Percentiles rank a stretch among this genome's conserved stretches.
phyloP scores from a whole-genome alignment of 1,140 invertebrate species.

The Drosophila kikkawai region DNA sequence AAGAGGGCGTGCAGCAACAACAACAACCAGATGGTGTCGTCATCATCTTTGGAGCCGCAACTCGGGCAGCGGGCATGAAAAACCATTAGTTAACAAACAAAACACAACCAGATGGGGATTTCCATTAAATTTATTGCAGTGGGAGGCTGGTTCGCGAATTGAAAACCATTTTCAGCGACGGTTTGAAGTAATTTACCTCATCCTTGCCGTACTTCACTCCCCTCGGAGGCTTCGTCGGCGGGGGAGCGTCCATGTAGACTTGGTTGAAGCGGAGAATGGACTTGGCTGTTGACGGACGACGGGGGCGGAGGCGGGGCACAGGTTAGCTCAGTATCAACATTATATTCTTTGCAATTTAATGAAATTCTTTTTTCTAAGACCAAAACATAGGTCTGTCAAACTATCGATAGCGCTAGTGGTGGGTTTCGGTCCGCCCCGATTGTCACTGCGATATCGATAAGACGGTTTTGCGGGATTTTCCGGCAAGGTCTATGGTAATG shows the following conservation, averaged over 20 bases:
- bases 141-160: background rate
- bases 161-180: constrained; percentile 22
- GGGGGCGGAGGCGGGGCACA: constrained; percentile 14
- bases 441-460: background rate
- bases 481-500: background rate
- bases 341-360: constrained; percentile 13
- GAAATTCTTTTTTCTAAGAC: constrained; percentile 18
- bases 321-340: constrained; percentile 46
- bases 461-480: background rate
- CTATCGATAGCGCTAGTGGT: constrained; percentile 22
- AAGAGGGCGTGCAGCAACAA: constrained; percentile 65
- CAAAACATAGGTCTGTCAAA: constrained; percentile 18
- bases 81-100: constrained; percentile 1
- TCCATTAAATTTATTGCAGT: constrained; percentile 18
- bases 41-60: constrained; percentile 41
- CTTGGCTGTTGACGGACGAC: constrained; percentile 15
- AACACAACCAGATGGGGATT: background rate
- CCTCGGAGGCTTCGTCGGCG: constrained; percentile 92
- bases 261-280: constrained; percentile 30
- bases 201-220: constrained; percentile 93
- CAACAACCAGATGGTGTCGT: constrained; percentile 55
- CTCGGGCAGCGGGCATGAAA: background rate
- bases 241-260: constrained; percentile 79
- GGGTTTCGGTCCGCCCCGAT: constrained; percentile 6
- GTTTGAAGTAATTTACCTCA: constrained; percentile 87